Conservation (phyloP, 2,113 vertebrate species). For the Camarhynchus parvulus region DNA sequence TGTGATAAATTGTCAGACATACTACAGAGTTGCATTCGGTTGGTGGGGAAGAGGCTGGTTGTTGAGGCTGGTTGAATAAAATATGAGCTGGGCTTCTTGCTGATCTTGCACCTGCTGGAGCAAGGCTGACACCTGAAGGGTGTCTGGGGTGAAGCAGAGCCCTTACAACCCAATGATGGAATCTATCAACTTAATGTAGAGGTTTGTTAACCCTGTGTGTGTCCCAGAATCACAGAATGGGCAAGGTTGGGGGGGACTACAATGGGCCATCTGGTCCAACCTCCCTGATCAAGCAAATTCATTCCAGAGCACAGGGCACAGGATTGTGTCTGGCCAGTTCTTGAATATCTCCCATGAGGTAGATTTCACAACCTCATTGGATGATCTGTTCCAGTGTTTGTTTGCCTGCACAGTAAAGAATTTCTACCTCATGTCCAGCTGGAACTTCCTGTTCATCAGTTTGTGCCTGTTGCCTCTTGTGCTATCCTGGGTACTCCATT, state of each 20-base stretch:
- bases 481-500: too few species aligned
- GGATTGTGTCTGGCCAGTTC: background rate
- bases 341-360: background rate
- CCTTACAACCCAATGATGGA: background rate
- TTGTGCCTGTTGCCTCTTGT: background rate
- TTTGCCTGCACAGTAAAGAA: background rate
- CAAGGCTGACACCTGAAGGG: background rate
- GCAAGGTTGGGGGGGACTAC: background rate
- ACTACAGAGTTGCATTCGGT: rapidly evolving
- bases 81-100: background rate
- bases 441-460: background rate
- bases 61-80: background rate
- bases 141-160: background rate
- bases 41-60: background rate
- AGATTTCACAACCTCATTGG: background rate
- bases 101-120: background rate
- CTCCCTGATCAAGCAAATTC: background rate
- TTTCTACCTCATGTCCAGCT: background rate
- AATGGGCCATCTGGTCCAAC: background rate
- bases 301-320: background rate
- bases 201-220: background rate
- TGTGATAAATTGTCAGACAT: background rate
- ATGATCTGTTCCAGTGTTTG: background rate
- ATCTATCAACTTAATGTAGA: background rate
- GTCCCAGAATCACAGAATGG: background rate